Conservation (phyloP, 2,113 vertebrate species). For the Opisthocomus hoazin region DNA sequence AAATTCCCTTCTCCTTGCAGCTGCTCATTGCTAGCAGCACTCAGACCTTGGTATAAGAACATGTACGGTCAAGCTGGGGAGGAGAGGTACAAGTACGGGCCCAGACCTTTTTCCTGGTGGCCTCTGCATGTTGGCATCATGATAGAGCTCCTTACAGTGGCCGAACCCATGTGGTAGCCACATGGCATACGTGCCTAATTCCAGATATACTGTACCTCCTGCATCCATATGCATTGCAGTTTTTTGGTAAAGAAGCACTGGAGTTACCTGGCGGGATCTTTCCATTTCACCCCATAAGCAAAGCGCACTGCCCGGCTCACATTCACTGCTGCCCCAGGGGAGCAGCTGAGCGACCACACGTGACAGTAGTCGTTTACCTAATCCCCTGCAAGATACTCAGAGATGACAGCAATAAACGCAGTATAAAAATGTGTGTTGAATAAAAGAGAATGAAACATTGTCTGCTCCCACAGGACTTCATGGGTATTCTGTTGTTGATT, state of each 20-base stretch:
- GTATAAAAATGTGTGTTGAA: background rate
- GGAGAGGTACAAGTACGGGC: background rate
- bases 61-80: background rate
- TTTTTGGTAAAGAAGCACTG: background rate
- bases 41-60: background rate
- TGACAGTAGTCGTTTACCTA: background rate
- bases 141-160: background rate
- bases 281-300: background rate
- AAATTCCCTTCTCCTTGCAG: background rate
- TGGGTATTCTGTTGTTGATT: background rate
- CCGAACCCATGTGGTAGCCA: background rate
- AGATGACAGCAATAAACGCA: background rate
- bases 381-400: background rate
- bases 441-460: background rate
- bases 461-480: background rate
- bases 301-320: accelerated
- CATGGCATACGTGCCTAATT: background rate
- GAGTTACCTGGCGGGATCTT: background rate
- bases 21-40: background rate
- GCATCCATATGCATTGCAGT: background rate
- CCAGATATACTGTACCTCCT: background rate
- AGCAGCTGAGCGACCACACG: background rate
- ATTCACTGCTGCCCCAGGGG: background rate
- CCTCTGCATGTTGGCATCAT: background rate
- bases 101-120: background rate